Base-by-base conservation (phyloP, 92 coral and sea anemone genomes). In the Scolanthus callimorphus region DNA sequence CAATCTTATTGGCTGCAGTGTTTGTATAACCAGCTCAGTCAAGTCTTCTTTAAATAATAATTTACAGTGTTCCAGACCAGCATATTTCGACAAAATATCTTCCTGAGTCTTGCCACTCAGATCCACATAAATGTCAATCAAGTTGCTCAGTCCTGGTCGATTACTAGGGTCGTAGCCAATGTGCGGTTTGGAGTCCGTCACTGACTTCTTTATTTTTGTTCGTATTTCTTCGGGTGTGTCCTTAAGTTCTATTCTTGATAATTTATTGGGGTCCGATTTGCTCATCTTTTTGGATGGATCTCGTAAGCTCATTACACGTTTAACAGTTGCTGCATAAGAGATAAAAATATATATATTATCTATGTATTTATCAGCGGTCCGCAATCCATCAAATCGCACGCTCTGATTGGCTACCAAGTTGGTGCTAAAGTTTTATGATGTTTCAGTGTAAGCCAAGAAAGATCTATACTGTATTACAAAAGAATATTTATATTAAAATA, bases 251-350 rank as follows among this genome's bases (percentile, higher is more conserved):
- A 88, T 78, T 25, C 90, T 71, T 21, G 90, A 79, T 49, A 69
- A 26, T 26, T 65, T 39, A 11, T 76, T 76, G 11, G 76, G 51
- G 45, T 88, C 96, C 9, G 90, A 83, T 56, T 88, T 88, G 39
- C 96, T 88, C 96, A 88, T 88, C 55, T 88, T 88, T 15, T 38
- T 82, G 17, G 69, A 56, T 19, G 86, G 71, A 69, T 83, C 83
- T 3, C 96, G 78, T 20, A 88, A 62, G 47, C 90, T 88, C 96
- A 88, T 88, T 20, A 88, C 81, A 1, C 96, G 83, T 20, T 76
- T 71, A 17, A 67, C 59, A 25, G 62, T 65, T 25, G 69, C 94
- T 85, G 52, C 10, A 4, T 29, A 25, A 54, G 20, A 31, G n/a
- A n/a, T n/a, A n/a, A n/a, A n/a, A n/a, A n/a, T n/a, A n/a, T n/a